Evolutionary conservation across 2,113 vertebrate species (phyloP).

Genomic region (Pavo muticus): DNA sequence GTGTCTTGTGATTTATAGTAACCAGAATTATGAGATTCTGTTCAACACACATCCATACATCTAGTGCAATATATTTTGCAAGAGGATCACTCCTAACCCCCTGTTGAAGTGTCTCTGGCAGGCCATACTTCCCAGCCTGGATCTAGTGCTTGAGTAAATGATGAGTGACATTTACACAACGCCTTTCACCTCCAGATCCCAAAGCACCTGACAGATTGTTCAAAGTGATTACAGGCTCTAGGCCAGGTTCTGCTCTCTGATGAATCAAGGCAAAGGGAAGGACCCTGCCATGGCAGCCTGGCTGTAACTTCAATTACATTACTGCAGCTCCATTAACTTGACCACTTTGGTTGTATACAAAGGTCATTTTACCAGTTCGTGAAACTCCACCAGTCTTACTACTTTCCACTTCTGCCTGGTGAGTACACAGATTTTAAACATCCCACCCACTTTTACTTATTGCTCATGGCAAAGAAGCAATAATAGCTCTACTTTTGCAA

Average conservation of each 20-base stretch:
- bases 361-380: fast-evolving
- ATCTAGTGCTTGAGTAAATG: slow-evolving; percentile 10
- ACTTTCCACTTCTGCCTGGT: neutral
- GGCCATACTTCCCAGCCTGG: neutral
- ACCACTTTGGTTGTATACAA: neutral
- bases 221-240: slow-evolving; percentile 11
- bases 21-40: neutral
- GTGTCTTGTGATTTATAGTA: neutral
- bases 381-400: fast-evolving
- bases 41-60: neutral
- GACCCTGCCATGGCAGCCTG: neutral
- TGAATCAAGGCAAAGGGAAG: neutral
- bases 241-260: slow-evolving; percentile 5
- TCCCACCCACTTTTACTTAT: too few species aligned
- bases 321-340: neutral
- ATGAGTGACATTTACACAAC: slow-evolving; percentile 48
- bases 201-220: slow-evolving; percentile 44
- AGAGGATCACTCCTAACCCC: neutral
- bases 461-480: neutral
- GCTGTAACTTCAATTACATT: neutral
- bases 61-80: neutral
- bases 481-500: neutral
- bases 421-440: neutral
- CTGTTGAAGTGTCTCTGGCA: neutral
- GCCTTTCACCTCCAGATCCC: slow-evolving; percentile 59